Base-by-base conservation (phyloP, 2,113 vertebrate genomes). In the Phasianus colchicus region DNA sequence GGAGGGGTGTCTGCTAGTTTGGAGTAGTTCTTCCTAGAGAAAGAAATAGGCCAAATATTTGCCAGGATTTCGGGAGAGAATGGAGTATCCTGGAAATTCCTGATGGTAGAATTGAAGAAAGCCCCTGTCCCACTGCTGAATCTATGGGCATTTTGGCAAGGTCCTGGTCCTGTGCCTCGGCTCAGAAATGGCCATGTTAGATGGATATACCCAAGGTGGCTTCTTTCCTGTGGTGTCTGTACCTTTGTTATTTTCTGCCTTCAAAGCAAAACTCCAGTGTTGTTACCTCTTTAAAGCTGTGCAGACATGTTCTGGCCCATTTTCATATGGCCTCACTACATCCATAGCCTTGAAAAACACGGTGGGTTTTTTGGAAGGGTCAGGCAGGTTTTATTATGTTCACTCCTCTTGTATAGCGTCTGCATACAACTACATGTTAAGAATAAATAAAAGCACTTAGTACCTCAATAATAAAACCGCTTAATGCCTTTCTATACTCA, bases 211-310 rank as follows among this genome's bases (percentile, higher is more conserved):
- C 34, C n/a, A 64, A 67, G 72, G 29, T 9, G 36, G 30, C 45
- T 79, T 34, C 61, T 69, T 76, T 43, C 88, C 42, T 16, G 15
- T 43, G 15, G 42, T 0, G 0, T 40, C 5, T 42, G 48, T 61
- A 20, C 50, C 66, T 36, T 72, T 48, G 57, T 78, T 88, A 30
- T 69, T 92, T 72, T 84, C 50, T 45, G 61, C 38, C 75, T 92
- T 92, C 78, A 93, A 82, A 96, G 57, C 48, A 61, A 45, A 94
- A 61, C 65, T 81, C 38, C 16, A 60, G n/a, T 69, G 65, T 16
- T 17, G 34, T 70, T 57, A 9, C 63, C 61, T 8, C 80, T 95
- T 93, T 89, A 79, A 96, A 90, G 65, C 64, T 38, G 8, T 42
- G 11, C 80, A 65, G 1, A 86, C 82, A 71, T 19, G 38, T 38